Evolutionary conservation across 2,888 invertebrate genomes (phyloP), one percentile per base, ranked within the genome.

Genomic region (Lottia gigantea): DNA sequence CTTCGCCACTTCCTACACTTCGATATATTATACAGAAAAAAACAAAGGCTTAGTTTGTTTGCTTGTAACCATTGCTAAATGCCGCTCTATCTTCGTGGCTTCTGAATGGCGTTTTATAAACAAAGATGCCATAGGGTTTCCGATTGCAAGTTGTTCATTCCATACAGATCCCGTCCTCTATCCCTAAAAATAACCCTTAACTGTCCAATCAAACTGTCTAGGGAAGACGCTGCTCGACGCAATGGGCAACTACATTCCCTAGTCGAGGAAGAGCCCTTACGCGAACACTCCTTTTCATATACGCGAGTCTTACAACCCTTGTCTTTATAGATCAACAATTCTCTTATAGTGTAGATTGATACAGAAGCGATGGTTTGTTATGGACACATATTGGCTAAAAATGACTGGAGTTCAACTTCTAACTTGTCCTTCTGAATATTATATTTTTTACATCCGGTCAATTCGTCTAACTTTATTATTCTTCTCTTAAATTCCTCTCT

Each of bases 141-240:
- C 55, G n/a, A 55, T 19, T 19, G 55, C 55, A 19, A 55, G 55
- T 23, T n/a, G n/a, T n/a, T 55, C 55, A 55, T 55, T 55, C 55
- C 55, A 55, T 19, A 19, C n/a, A 8, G 55, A 55, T 55, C 55
- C 49, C 49, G 16, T 16, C 49, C 49, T 19, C 49, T 49, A 7
- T 49, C 49, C 19, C 49, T 49, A 19, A 49, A 49, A 49, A 49
- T 49, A 16, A 15, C 49, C 14, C 49, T 16, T n/a, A 49, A n/a
- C 49, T 49, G 49, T 49, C 49, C 49, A 19, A 49, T 49, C 19
- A 49, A 49, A 49, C 49, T 49, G 19, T 49, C 49, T 7, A 49
- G 2, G 6, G n/a, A 49, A 16, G 49, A 16, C 49, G 15, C 49
- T 31, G 31, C 31, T 31, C 31, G 31, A 31, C 31, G 31, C 31